Base-by-base conservation (phyloP, 2,888 invertebrate genomes). In the Drosophila paramelanica region DNA sequence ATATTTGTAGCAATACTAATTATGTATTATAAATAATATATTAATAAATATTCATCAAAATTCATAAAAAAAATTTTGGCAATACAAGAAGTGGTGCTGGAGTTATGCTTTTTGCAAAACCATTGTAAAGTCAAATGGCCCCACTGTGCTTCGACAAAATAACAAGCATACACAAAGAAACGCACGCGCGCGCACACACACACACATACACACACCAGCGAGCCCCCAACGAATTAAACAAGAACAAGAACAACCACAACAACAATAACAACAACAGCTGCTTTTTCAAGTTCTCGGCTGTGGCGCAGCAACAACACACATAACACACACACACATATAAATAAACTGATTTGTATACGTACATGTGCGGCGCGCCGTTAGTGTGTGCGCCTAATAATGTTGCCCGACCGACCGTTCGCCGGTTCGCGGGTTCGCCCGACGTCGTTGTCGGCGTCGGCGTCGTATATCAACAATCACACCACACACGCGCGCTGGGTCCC, bases 181-280 rank as follows among this genome's bases (percentile, higher is more conserved):
- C 25, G 23, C 65, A 70, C 39, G 59, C 58, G 43, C 42, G 68
- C 31, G 5, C 31, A 10, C 31, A 3, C 33, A 31, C 23, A 33
- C 60, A 49, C 27, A 73, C 55, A 52, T 41, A 45, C 55, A 64
- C 51, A 62, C 27, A 36, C 31, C 57, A 77, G 11, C 81, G 79
- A 87, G 88, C 84, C 81, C 85, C 88, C 88, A 81, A 62, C 66
- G 61, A 75, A 69, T 33, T 49, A 17, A 17, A 55, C 17, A 47
- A 31, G 31, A 31, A 31, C 10, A 31, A 31, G 3, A 31, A 23
- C 4, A 23, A 23, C 27, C 7, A 56, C 46, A 79, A 53, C 25
- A 81, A 64, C 39, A 73, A 56, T 64, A 71, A 73, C 71, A 73
- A 56, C 66, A 71, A 73, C 71, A 67, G 64, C 67, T 56, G 78